Percentiles rank a stretch among this genome's conserved stretches.
Evolutionary conservation across 2,797 vertebrate genomes (phyloP).

Genomic region (Gorsachius magnificus): DNA sequence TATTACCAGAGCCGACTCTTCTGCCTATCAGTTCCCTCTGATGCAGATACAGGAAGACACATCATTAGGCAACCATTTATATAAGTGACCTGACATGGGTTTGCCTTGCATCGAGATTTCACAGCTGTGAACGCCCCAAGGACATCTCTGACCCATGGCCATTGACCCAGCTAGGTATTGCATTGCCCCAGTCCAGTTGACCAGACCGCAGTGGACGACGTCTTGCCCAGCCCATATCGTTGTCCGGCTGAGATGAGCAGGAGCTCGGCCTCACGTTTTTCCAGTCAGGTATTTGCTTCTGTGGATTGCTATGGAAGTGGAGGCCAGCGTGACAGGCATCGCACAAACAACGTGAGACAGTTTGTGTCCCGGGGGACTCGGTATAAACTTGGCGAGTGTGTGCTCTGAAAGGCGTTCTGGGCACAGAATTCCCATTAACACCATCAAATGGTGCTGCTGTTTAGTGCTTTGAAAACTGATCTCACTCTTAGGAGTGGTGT

Average conservation of each 20-base stretch:
- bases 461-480: neutral
- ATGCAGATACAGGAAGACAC: neutral
- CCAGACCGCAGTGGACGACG: accelerated
- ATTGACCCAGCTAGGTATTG: neutral
- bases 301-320: neutral
- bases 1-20: neutral
- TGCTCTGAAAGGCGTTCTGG: neutral
- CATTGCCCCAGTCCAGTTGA: neutral
- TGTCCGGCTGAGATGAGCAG: neutral
- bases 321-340: neutral
- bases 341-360: neutral
- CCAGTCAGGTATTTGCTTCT: neutral
- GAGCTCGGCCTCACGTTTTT: neutral
- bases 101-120: neutral
- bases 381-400: accelerated
- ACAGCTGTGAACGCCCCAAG: neutral
- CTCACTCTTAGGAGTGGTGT: neutral
- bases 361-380: neutral
- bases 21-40: neutral
- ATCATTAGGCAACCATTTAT: neutral
- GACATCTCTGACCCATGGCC: neutral
- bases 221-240: accelerated
- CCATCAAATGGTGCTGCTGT: neutral
- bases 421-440: neutral
- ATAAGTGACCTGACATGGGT: neutral